Evolutionary conservation across 1,140 invertebrate genomes (phyloP).

Genomic region (Odontomachus brunneus): DNA sequence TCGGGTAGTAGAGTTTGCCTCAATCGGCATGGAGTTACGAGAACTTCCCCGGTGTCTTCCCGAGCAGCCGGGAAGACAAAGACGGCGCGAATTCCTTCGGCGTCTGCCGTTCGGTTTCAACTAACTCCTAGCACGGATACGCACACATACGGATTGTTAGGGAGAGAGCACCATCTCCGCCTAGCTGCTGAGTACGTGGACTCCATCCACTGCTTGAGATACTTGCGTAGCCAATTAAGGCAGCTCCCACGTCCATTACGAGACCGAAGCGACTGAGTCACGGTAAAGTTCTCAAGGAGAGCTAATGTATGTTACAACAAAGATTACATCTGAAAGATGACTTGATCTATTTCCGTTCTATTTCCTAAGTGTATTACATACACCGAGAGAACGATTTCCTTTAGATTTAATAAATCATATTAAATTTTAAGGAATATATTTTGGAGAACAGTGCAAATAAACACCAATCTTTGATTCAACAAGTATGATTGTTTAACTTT

Average conservation of each 20-base stretch:
- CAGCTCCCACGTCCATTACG: slow-evolving; percentile 15
- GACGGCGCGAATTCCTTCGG: background rate
- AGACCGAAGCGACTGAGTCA: background rate
- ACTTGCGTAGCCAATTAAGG: slow-evolving; percentile 24
- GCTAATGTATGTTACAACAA: slow-evolving; percentile 2
- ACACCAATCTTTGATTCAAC: no score
- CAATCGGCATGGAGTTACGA: slow-evolving; percentile 75
- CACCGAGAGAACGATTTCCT: no score
- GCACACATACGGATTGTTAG: slow-evolving; percentile 3
- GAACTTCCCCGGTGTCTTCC: slow-evolving; percentile 48
- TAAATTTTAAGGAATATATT: no score
- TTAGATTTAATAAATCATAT: no score
- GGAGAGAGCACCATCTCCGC: background rate
- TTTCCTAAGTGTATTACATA: no score
- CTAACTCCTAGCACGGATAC: slow-evolving; percentile 8
- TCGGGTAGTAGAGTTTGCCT: slow-evolving; percentile 66
- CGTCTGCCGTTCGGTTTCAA: slow-evolving; percentile 43
- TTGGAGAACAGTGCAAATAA: no score
- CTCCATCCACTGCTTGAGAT: slow-evolving; percentile 7
- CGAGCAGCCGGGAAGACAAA: slow-evolving; percentile 38
- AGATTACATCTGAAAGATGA: slow-evolving; percentile 8
- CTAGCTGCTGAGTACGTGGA: background rate
- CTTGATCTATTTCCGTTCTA: background rate
- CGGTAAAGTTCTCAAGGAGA: slow-evolving; percentile 9
- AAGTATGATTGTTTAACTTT: no score